Evolutionary conservation across 1,140 invertebrate species (phyloP).

Genomic region (Lanistes nyassanus): DNA sequence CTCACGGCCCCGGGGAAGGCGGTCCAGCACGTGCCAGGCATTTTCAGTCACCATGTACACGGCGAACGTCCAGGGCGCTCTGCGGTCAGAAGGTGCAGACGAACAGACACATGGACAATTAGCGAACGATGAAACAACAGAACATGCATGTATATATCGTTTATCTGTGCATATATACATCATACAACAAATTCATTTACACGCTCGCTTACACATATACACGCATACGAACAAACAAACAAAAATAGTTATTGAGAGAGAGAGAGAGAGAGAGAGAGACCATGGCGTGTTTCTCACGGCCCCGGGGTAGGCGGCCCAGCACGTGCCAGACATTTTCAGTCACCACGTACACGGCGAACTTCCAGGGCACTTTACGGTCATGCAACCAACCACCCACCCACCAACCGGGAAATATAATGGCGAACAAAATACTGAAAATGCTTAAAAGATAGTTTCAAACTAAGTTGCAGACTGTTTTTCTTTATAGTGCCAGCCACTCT

Average conservation of each 20-base stretch:
- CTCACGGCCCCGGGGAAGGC: slow-evolving; percentile 31
- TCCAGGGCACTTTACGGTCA: slow-evolving; percentile 20
- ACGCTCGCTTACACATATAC: slow-evolving; percentile 19
- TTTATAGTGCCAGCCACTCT: no score
- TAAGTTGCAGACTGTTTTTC: no score
- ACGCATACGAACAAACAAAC: slow-evolving; percentile 31
- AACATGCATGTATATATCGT: slow-evolving; percentile 29
- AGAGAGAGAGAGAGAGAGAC: no score
- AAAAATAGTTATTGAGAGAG: slow-evolving; percentile 2
- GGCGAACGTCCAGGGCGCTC: slow-evolving; percentile 26
- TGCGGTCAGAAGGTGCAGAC: no score
- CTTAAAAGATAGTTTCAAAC: no score
- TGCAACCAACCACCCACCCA: no score
- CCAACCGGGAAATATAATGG: no score
- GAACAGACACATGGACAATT: no score
- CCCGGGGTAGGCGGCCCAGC: slow-evolving; percentile 22
- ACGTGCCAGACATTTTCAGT: slow-evolving; percentile 35
- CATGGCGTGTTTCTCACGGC: slow-evolving; percentile 37
- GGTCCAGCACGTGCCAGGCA: slow-evolving; percentile 29
- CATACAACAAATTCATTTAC: slow-evolving; percentile 3
- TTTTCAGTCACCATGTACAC: slow-evolving; percentile 36
- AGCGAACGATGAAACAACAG: slow-evolving; percentile 22
- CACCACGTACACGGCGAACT: slow-evolving; percentile 33
- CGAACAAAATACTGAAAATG: no score
- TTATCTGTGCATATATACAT: neutral